Evolutionary conservation across 2,113 vertebrate genomes (phyloP).

Genomic region (Eubucco bourcierii): DNA sequence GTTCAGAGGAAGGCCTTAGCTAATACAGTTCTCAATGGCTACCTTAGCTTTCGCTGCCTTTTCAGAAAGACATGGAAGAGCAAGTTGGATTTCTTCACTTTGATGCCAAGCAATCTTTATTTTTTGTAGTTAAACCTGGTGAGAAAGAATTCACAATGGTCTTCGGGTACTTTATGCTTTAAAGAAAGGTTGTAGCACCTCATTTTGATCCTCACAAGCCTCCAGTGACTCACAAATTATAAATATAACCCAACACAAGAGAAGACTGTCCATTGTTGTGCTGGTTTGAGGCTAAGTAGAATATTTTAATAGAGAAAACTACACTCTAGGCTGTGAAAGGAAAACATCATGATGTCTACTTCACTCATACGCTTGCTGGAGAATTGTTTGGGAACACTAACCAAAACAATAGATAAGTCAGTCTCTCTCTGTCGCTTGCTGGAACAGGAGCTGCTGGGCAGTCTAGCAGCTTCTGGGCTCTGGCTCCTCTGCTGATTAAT

Average conservation of each 20-base stretch:
- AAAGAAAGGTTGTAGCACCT: not conserved
- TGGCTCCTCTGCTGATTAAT: too few relatives aligned
- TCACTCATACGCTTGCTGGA: too few relatives aligned
- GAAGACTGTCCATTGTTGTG: not conserved
- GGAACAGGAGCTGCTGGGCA: too few relatives aligned
- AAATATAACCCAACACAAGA: not conserved
- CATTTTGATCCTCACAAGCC: not conserved
- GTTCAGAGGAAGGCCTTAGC: not conserved
- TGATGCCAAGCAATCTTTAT: not conserved
- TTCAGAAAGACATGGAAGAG: not conserved
- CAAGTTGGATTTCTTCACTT: not conserved
- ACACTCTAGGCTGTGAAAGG: too few relatives aligned
- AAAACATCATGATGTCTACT: too few relatives aligned
- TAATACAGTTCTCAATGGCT: not conserved
- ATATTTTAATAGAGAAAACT: too few relatives aligned
- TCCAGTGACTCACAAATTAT: not conserved
- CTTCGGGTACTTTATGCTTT: not conserved
- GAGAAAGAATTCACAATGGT: not conserved
- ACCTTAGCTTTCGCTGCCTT: not conserved
- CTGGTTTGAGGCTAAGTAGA: too few relatives aligned
- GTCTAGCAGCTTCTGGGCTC: too few relatives aligned
- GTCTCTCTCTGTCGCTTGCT: too few relatives aligned
- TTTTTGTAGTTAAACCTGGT: not conserved
- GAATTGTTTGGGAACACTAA: too few relatives aligned
- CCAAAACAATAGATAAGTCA: too few relatives aligned